Base-by-base conservation (phyloP, 53 echinoderm and acorn worm genomes). In the Apostichopus leukothele region DNA sequence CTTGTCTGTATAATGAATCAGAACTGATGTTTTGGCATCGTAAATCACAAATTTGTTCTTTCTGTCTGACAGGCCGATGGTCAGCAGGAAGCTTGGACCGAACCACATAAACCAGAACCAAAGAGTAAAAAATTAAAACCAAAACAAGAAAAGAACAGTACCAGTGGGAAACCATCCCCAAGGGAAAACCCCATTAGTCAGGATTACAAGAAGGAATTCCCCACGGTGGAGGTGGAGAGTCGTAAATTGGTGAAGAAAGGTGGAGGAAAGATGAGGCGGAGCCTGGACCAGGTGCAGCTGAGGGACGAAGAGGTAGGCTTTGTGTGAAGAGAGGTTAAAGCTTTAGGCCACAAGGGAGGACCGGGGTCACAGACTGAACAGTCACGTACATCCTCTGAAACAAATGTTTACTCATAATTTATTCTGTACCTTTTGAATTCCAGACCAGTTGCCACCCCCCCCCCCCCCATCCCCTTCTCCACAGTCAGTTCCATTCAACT, bases 201-300 rank as follows among this genome's bases (percentile, higher is more conserved):
- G 75, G 97, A 97, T 80, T 94, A 95, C 76, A 75, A 83, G 22
- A 93, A 90, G 94, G 95, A 95, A 76, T 97, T 96, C 73, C 96
- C 96, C 22, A 81, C 83, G 26, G 96, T 96, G 12, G 94, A 95
- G 89, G 95, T 97, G 13, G 97, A 95, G 84, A 94, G 98, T 67
- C 90, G 95, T 54, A 90, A 90, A 67, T 89, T 93, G n/a, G 22
- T 93, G 55, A 92, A 88, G 86, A 92, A 91, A 83, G 90, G 90
- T 76, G 94, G 92, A 52, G 90, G 90, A 5, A 90, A 91, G 57
- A 89, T 92, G 67, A 95, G 96, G 79, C 91, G 95, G 90, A 98
- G 98, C 87, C 94, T 98, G 74, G 98, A 98, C 77, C 94, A 95
- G 83, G 98, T 98, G 61, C 90, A 91, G 52, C 87, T 98, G 13